phyloP scores from a whole-genome alignment of 2,888 invertebrate genomes.

The Leptopterna dolabrata region DNA sequence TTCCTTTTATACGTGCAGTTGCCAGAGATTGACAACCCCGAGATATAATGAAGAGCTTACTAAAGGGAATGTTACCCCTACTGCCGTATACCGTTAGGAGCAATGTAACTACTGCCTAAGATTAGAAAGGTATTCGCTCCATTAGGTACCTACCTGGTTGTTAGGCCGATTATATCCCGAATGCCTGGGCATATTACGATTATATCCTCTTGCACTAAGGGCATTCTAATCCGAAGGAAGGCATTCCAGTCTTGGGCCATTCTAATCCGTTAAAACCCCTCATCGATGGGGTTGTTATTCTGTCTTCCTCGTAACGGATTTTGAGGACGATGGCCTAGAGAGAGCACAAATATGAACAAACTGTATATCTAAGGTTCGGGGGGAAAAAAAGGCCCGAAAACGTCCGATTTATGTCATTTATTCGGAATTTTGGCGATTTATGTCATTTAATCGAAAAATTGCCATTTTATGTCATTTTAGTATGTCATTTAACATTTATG shows the following conservation, averaged over 20 bases:
- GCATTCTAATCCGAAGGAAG: neutral
- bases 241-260: neutral
- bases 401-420: neutral
- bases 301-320: neutral
- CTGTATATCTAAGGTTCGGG: neutral
- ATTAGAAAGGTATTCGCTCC: neutral
- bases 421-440: neutral
- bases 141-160: neutral
- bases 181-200: neutral
- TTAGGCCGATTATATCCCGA: neutral
- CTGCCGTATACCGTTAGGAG: conserved; percentile 2
- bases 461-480: neutral
- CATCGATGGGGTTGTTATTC: too few relatives aligned
- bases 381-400: neutral
- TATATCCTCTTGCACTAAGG: neutral
- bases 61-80: conserved; percentile 1
- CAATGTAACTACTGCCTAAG: conserved; percentile 14
- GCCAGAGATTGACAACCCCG: conserved; percentile 4
- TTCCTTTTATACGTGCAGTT: conserved; percentile 9
- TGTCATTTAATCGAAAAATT: conserved; percentile 1
- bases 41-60: conserved; percentile 16
- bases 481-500: neutral
- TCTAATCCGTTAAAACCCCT: neutral
- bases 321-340: neutral
- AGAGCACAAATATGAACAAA: neutral